Evolutionary conservation across 1,140 invertebrate genomes (phyloP), one percentile per base, ranked within the genome.

Genomic region (Onthophagus taurus): DNA sequence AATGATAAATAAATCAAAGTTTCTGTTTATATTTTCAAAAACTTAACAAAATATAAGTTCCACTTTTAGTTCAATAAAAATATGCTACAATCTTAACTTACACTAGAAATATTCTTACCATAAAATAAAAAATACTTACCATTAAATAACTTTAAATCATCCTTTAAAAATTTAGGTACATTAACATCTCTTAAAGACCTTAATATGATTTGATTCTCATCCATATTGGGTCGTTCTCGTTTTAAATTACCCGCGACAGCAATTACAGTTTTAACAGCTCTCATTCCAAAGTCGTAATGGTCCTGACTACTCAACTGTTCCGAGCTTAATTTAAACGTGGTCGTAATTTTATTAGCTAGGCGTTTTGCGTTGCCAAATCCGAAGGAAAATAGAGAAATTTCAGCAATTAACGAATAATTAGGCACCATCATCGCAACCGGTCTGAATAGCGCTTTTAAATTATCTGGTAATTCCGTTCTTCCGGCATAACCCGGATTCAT

Each of bases 381-480:
- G 48, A 73, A 82, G 0, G 81, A 83, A 54, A 82, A 82, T 0
- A 85, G 61, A 0, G 74, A 79, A 37, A 84, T 83, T 62, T 84
- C 81, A 1, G 78, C 77, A 52, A 85, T 85, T 21, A 83, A 61
- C 5, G 75, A 67, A 53, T 84, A 83, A 61, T 84, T 74, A 0
- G 81, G 81, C 1, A 83, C 78, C 81, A 85, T 83, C 81, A 85
- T 84, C 11, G 81, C 78, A 2, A 84, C 80, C 1, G 81, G 80
- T 6, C 81, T 69, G 58, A 85, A 84, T 12, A 85, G 55, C 2
- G 79, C 77, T 65, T 83, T 74, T n/a, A 85, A 59, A 55, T 85
- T 84, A 52, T 84, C 81, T 0, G 81, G 81, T 9, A 85, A 61
- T 55, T 83, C 80, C 0, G 80, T 82, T 26, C 81, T 63, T 13